Base-by-base conservation (phyloP, 2,797 vertebrate genomes). In the Scarus forsteni region DNA sequence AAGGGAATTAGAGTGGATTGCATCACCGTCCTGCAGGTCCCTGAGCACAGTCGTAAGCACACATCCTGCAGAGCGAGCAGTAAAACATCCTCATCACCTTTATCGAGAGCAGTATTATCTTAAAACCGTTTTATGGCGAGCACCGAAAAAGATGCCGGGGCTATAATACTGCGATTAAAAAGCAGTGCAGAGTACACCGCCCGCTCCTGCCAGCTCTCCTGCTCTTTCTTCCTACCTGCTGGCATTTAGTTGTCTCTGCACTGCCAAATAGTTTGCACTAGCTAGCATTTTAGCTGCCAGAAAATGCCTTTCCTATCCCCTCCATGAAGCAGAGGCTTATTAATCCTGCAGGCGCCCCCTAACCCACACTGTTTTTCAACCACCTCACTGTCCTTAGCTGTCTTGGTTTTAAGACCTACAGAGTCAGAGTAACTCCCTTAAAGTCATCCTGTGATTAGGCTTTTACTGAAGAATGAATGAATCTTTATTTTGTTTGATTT, bases 211-310 rank as follows among this genome's bases (percentile, higher is more conserved):
- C 54, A 48, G 48, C 18, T 54, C 35, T 70, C 66, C 63, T 73
- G 55, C 54, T 40, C 49, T 73, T 68, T 46, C 46, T 10, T 35
- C 34, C 65, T 48, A 50, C 49, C 48, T 43, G 34, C 53, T 54
- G 66, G 39, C 63, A 77, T 82, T 62, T 59, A 61, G 39, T 70
- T n/a, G 56, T 79, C 49, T 60, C 66, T 82, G 63, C 76, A 82
- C 78, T 87, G 73, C 84, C 80, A 85, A 80, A 75, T 36, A 51
- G 49, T 70, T 80, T 73, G 70, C 70, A 83, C 60, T 74, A 67
- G 54, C 70, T 51, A 66, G 49, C 48, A 52, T 60, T 62, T 53
- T 48, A 65, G 51, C 74, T 82, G 76, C 75, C 70, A 85, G 45
- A 73, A 48, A 73, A 60, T 73, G 40, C 49, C 64, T 66, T 69